Evolutionary conservation across 2,113 vertebrate species (phyloP).

Genomic region (Acinonyx jubatus): DNA sequence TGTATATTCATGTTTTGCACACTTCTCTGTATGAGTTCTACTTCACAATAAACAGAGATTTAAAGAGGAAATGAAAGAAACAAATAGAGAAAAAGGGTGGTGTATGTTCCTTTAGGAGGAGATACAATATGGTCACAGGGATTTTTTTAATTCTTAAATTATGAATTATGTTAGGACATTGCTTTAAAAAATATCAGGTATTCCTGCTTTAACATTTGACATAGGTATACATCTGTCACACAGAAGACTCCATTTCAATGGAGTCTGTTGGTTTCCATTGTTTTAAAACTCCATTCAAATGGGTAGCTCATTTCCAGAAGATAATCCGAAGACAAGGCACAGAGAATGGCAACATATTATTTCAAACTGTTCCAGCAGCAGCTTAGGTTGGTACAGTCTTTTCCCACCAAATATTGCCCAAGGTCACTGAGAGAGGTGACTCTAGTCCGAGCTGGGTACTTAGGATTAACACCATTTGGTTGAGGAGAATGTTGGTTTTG

Average conservation of each 20-base stretch:
- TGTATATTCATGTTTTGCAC: slow-evolving; percentile 7
- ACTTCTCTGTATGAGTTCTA: neutral
- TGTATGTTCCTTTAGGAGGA: neutral
- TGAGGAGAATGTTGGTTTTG: slow-evolving; percentile 47
- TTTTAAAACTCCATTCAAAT: slow-evolving; percentile 10
- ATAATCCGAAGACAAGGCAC: neutral
- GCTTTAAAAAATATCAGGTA: neutral
- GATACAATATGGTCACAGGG: neutral
- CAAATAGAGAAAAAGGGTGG: neutral
- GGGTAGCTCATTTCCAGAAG: slow-evolving; percentile 56
- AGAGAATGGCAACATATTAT: neutral
- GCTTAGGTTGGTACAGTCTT: neutral
- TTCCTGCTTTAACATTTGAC: neutral
- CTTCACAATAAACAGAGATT: neutral
- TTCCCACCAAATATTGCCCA: neutral
- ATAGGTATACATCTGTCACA: slow-evolving; percentile 1
- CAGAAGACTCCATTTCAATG: neutral
- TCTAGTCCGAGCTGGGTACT: neutral
- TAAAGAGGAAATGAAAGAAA: slow-evolving; percentile 58
- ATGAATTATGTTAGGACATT: neutral
- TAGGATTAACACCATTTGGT: slow-evolving; percentile 61
- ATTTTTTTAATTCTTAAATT: slow-evolving; percentile 40
- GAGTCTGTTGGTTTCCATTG: neutral
- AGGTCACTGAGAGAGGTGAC: slow-evolving; percentile 25
- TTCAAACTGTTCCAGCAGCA: slow-evolving; percentile 15